phyloP scores from a whole-genome alignment of 92 coral and sea anemone genomes.

The Paramuricea clavata region DNA sequence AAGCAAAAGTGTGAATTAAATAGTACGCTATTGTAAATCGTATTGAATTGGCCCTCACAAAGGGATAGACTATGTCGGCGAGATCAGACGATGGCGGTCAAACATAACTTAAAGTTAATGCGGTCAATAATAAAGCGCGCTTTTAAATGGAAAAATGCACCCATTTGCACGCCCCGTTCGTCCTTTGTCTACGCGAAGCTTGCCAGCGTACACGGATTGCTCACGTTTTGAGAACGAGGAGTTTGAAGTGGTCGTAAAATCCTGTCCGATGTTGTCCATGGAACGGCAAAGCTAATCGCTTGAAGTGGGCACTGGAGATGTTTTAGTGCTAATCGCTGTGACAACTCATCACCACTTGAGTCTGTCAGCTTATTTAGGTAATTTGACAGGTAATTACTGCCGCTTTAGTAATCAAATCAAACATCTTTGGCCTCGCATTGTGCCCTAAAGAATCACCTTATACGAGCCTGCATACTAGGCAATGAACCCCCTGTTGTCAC shows the following conservation, averaged over 20 bases:
- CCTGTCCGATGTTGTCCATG: background rate
- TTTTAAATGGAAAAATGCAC: slow-evolving; percentile 51
- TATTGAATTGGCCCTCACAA: slow-evolving; percentile 45
- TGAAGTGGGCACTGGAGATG: slow-evolving; percentile 78
- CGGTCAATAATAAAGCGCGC: slow-evolving; percentile 58
- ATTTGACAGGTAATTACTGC: slow-evolving; percentile 99
- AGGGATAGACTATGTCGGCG: slow-evolving; percentile 77
- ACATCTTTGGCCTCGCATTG: slow-evolving; percentile 73
- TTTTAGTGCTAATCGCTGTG: slow-evolving; percentile 99
- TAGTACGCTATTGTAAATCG: slow-evolving; percentile 14
- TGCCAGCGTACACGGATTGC: background rate
- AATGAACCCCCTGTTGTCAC: slow-evolving; percentile 98
- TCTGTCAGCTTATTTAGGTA: slow-evolving; percentile 99
- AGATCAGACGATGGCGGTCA: slow-evolving; percentile 78
- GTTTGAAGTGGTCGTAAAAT: background rate
- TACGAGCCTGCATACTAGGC: slow-evolving; percentile 85
- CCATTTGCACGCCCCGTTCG: slow-evolving; percentile 47
- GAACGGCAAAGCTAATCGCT: slow-evolving; percentile 46
- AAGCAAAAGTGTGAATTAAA: background rate
- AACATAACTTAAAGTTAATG: slow-evolving; percentile 56
- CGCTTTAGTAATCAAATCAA: slow-evolving; percentile 90
- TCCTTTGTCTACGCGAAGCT: slow-evolving; percentile 24
- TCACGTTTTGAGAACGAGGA: background rate
- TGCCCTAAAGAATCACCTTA: slow-evolving; percentile 80
- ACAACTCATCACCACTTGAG: slow-evolving; percentile 99